Conservation (phyloP, 2,888 invertebrate genomes). For the Polietes domitor region DNA sequence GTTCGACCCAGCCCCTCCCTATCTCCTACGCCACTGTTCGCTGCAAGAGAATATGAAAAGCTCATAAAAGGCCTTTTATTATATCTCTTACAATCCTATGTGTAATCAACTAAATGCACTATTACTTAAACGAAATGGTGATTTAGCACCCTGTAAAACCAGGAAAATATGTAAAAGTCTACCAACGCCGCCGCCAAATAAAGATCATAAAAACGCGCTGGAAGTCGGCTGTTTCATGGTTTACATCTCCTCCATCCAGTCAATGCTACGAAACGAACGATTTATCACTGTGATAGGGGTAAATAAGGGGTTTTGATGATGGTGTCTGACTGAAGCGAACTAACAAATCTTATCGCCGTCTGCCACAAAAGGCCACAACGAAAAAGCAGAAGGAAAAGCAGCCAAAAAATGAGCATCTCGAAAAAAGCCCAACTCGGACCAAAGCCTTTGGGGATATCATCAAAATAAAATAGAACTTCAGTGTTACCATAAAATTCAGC, state of each 20-base stretch:
- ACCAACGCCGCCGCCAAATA: background rate
- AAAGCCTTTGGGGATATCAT: slow-evolving; percentile 38
- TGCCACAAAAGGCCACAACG: slow-evolving; percentile 2
- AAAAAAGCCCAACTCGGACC: background rate
- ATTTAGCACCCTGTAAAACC: slow-evolving; percentile 4
- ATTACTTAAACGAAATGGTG: slow-evolving; percentile 34
- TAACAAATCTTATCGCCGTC: background rate
- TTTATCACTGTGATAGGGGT: slow-evolving; percentile 26
- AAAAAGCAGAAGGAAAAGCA: background rate
- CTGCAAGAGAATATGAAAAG: background rate
- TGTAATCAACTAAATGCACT: slow-evolving; percentile 36
- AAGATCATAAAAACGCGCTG: background rate
- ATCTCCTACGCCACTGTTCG: background rate
- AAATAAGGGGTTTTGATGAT: slow-evolving; percentile 29
- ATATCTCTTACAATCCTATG: background rate
- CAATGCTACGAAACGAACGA: background rate
- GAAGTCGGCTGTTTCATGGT: background rate
- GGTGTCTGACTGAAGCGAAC: slow-evolving; percentile 20
- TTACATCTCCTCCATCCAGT: background rate
- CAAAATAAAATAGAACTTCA: slow-evolving; percentile 49
- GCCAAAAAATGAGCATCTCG: background rate
- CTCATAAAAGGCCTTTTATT: slow-evolving; percentile 16
- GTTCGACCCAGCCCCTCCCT: background rate
- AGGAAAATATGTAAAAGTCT: background rate
- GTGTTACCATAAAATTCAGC: slow-evolving; percentile 46